Conservation (phyloP, 2,888 invertebrate genomes). For the Zaprionus obscuricornis region DNA sequence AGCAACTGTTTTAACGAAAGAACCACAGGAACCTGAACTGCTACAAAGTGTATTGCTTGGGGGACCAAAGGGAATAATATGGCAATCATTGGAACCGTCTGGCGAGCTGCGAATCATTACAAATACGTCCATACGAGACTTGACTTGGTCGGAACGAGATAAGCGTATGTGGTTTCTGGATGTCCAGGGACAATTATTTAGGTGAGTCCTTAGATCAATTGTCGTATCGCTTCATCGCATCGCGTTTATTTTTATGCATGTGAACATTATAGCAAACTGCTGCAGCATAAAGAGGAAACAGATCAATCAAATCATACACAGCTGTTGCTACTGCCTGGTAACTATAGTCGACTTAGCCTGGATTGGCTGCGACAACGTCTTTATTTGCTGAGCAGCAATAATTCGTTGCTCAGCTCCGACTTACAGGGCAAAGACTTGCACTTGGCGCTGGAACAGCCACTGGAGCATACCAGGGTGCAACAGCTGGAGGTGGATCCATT, state of each 20-base stretch:
- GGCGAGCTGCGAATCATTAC: slow-evolving; percentile 67
- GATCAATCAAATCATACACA: too few relatives aligned
- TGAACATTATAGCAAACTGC: slow-evolving; percentile 12
- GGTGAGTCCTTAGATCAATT: too few relatives aligned
- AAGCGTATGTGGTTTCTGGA: slow-evolving; percentile 91
- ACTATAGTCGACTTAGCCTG: slow-evolving; percentile 89
- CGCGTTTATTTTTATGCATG: not conserved
- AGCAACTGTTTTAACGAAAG: slow-evolving; percentile 72
- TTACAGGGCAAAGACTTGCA: slow-evolving; percentile 16
- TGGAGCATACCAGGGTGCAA: slow-evolving; percentile 85
- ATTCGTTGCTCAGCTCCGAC: slow-evolving; percentile 30
- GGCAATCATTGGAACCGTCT: slow-evolving; percentile 64
- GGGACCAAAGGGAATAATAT: slow-evolving; percentile 55
- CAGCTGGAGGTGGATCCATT: slow-evolving; percentile 96
- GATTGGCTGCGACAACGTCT: slow-evolving; percentile 95
- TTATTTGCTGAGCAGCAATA: slow-evolving; percentile 85
- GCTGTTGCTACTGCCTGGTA: slow-evolving; percentile 88
- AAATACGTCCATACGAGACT: slow-evolving; percentile 85
- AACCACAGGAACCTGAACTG: slow-evolving; percentile 18
- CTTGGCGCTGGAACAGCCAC: not conserved
- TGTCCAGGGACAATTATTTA: slow-evolving; percentile 86
- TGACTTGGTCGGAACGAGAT: slow-evolving; percentile 90
- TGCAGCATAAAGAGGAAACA: too few relatives aligned
- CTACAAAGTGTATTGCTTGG: slow-evolving; percentile 53
- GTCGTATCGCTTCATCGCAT: too few relatives aligned